Evolutionary conservation across 2,797 vertebrate genomes (phyloP), one percentile per base, ranked within the genome.

Genomic region (Coregonus sp.): DNA sequence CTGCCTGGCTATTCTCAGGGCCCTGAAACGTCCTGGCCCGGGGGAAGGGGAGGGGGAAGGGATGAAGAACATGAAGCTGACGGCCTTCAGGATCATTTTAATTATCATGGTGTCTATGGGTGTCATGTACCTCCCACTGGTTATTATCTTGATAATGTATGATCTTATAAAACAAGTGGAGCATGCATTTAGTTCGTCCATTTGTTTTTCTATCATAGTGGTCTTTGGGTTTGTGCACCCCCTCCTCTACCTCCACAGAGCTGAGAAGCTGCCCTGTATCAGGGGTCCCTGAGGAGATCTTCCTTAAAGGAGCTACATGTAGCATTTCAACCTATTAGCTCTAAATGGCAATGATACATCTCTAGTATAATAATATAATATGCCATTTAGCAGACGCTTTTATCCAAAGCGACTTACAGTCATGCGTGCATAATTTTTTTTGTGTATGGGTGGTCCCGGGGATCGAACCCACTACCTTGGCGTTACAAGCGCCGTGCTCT

Each of bases 81-180:
- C 71, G 66, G 85, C 86, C 25, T 84, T 83, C 29, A 56, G 4
- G 7, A 80, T 76, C 20, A 80, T 89, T 65, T 4, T 84, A 40
- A 6, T 78, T 3, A 77, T 75, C 4, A 81, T 79, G 20, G 0
- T 59, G 2, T 77, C 79, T 37, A 33, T 52, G 18, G 15, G 67
- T 4, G 3, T 77, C 4, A 40, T n/a, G 29, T 73, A 33, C 29
- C 31, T 73, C n/a, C 63, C 70, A 2, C 2, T 16, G 15, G n/a
- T 47, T 16, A 2, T 51, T 20, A 3, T 12, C 2, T 11, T 47
- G 14, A 9, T 1, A 40, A 18, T 68, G n/a, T 37, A 37, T n/a
- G 11, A 25, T 18, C 40, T 35, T 4, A 20, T 63, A 56, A 11
- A 63, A 3, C 31, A 14, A 12, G 14, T 2, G 20, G 5, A 70